Percentiles rank a stretch among this genome's conserved stretches.
Evolutionary conservation across 2,888 invertebrate species (phyloP).

Genomic region (Drosophila testacea): DNA sequence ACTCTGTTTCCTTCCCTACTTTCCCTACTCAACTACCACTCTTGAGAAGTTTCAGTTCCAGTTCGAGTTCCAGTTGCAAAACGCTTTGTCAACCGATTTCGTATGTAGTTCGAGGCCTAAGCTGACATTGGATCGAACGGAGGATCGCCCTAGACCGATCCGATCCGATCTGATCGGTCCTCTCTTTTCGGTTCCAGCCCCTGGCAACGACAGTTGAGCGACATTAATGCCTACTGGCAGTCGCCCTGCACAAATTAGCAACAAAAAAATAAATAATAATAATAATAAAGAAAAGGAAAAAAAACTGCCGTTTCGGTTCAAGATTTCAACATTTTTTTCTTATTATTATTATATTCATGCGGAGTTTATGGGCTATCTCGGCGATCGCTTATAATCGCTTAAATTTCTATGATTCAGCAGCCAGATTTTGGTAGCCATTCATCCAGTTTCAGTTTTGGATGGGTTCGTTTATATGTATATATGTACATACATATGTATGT

Average conservation of each 20-base stretch:
- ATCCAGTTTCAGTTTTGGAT: slow-evolving; percentile 53
- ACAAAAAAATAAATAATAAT: slow-evolving; percentile 10
- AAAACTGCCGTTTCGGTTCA: slow-evolving; percentile 50
- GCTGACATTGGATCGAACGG: slow-evolving; percentile 63
- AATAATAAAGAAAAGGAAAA: not conserved
- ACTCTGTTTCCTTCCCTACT: not conserved
- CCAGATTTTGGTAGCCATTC: slow-evolving; percentile 72
- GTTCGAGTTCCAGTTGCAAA: slow-evolving; percentile 57
- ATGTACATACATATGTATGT: slow-evolving; percentile 5
- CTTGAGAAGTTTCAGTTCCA: slow-evolving; percentile 4
- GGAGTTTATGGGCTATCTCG: slow-evolving; percentile 63
- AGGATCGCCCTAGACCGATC: slow-evolving; percentile 64
- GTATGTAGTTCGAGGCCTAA: slow-evolving; percentile 72
- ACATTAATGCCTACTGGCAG: slow-evolving; percentile 78
- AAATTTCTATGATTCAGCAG: slow-evolving; percentile 78
- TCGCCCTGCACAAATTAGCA: slow-evolving; percentile 75
- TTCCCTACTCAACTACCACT: not conserved
- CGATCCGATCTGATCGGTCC: slow-evolving; percentile 6
- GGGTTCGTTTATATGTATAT: slow-evolving; percentile 11
- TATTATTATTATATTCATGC: slow-evolving; percentile 36
- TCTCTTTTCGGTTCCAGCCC: slow-evolving; percentile 34
- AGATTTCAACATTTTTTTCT: slow-evolving; percentile 23
- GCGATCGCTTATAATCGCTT: slow-evolving; percentile 72
- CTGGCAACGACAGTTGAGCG: slow-evolving; percentile 71
- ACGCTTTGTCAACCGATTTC: slow-evolving; percentile 78